These are phyloP conservation scores for Tenthredo distinguenda DNA, from an alignment of 2,888 invertebrate species.

Conservation along the genomic window DNA sequence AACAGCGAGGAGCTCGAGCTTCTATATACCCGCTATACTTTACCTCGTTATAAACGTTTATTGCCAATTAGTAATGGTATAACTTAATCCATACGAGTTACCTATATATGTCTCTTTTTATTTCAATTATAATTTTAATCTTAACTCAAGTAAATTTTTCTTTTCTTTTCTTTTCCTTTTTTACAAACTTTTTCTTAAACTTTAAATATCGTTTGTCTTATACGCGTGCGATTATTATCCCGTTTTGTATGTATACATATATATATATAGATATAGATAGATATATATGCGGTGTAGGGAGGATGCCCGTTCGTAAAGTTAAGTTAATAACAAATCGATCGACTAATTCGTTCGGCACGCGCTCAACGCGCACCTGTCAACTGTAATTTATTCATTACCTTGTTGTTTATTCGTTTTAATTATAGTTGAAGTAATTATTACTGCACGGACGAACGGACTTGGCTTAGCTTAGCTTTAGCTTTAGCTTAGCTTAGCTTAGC, in stretches of 20 bases:
- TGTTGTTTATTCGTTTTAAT: constrained; percentile 44
- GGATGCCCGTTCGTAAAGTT: neutral
- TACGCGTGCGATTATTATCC: neutral
- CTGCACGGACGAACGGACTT: neutral
- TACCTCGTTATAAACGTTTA: constrained; percentile 17
- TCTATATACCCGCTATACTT: neutral
- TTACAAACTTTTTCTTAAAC: neutral
- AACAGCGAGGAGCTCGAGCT: neutral
- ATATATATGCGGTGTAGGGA: too few species aligned
- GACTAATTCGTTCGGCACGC: constrained; percentile 41
- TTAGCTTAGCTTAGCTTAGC: neutral
- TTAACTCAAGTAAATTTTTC: neutral
- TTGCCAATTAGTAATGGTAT: constrained; percentile 36
- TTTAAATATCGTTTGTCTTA: neutral
- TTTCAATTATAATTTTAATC: neutral
- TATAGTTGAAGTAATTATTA: constrained; percentile 38
- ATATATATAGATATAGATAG: too few species aligned
- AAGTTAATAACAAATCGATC: constrained; percentile 36
- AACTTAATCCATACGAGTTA: neutral
- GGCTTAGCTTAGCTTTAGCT: neutral
- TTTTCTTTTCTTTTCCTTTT: neutral
- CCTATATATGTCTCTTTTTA: neutral
- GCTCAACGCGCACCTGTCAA: constrained; percentile 24
- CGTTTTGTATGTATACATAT: neutral
- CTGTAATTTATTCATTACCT: constrained; percentile 32